phyloP scores from a whole-genome alignment of 2,113 vertebrate species.

The cattle (Bos taurus) region DNA sequence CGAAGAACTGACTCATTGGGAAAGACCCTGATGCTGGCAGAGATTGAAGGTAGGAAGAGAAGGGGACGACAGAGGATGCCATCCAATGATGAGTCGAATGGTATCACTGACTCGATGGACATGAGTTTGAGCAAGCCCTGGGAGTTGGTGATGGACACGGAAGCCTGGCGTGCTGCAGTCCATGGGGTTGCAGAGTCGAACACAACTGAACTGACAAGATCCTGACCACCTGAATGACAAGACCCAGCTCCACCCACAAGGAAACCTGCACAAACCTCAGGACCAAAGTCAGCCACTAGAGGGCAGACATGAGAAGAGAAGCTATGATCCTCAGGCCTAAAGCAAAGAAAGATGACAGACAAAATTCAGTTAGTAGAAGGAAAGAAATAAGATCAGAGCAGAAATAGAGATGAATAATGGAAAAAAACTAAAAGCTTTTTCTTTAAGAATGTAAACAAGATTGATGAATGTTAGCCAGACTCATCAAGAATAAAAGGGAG shows the following conservation, averaged over 20 bases:
- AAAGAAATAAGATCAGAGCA: not conserved
- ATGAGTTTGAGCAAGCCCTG: not conserved
- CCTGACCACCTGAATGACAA: not conserved
- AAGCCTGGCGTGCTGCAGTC: not conserved
- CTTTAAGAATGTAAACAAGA: not conserved
- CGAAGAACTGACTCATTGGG: accelerated
- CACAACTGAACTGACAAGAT: not conserved
- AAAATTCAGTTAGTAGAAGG: not conserved
- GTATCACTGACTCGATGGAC: no score
- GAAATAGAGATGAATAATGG: not conserved
- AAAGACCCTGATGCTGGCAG: not conserved
- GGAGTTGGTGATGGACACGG: not conserved
- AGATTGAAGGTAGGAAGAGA: not conserved
- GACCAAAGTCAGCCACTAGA: not conserved
- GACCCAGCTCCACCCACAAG: not conserved
- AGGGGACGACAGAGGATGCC: not conserved
- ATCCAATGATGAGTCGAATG: no score
- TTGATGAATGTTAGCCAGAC: not conserved
- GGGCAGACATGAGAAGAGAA: not conserved
- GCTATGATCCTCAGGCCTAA: not conserved
- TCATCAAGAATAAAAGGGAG: not conserved
- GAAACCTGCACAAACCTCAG: not conserved
- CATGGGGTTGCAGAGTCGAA: not conserved
- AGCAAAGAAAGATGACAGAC: not conserved
- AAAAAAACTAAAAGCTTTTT: not conserved